phyloP scores from a whole-genome alignment of 2,113 vertebrate genomes.

The Tyrannus savana region DNA sequence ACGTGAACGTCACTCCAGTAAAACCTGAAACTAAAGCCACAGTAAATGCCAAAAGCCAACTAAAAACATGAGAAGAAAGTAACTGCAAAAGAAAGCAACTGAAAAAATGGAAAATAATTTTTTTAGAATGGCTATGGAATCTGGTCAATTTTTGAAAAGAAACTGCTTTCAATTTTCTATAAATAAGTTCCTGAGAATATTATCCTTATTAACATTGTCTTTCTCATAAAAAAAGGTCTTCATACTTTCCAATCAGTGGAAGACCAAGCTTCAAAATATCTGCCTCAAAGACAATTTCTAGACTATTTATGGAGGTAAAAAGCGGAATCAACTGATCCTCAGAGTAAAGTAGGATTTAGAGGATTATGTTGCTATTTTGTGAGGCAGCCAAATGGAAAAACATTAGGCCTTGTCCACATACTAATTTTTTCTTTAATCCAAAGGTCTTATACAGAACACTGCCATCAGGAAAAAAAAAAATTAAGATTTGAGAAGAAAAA shows the following conservation, averaged over 20 bases:
- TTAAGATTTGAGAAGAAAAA: neutral
- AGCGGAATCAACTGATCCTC: neutral
- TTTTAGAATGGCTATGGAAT: neutral
- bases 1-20: neutral
- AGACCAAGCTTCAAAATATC: neutral
- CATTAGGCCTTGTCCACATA: neutral
- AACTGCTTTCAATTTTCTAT: neutral
- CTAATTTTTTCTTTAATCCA: neutral
- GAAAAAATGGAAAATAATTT: neutral
- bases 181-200: neutral
- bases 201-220: neutral
- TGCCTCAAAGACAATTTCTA: neutral
- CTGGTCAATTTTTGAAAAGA: neutral
- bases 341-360: slow-evolving; percentile 23
- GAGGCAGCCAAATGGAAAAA: neutral
- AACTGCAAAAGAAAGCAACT: neutral
- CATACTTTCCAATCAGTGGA: neutral
- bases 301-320: neutral
- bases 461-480: neutral
- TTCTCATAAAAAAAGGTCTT: neutral
- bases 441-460: neutral
- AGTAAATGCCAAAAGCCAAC: neutral
- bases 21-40: neutral
- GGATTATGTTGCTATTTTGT: neutral
- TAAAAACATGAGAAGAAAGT: neutral